A percentile compares a stretch with the other conserved stretches of the same genome.
Evolutionary conservation across 2,113 vertebrate genomes (phyloP).

Genomic region (Ptyas mucosa): DNA sequence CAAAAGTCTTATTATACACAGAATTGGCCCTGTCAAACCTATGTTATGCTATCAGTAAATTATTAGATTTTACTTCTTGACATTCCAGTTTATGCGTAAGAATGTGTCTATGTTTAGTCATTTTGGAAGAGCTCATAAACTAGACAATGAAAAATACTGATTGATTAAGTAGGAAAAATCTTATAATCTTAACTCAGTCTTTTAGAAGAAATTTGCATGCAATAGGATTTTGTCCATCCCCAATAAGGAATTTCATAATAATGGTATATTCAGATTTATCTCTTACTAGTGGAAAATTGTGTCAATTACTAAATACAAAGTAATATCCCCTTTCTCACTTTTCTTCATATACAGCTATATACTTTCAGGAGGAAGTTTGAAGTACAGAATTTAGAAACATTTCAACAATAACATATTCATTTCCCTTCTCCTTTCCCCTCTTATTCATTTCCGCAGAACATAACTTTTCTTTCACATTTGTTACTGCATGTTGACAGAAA

Average conservation of each 20-base stretch:
- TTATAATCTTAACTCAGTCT: neutral
- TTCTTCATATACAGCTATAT: too few relatives aligned
- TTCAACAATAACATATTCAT: neutral
- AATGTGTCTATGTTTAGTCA: neutral
- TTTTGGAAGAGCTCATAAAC: neutral
- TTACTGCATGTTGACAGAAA: conserved; percentile 12
- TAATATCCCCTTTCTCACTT: neutral
- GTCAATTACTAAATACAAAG: neutral
- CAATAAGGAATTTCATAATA: neutral
- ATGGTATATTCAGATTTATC: too few relatives aligned
- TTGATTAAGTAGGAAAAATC: neutral
- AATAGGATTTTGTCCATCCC: neutral
- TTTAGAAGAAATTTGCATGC: neutral
- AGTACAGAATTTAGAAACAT: neutral
- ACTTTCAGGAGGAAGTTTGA: neutral
- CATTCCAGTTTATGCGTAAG: neutral
- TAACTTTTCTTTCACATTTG: conserved; percentile 22
- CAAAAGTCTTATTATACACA: neutral
- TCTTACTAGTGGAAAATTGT: too few relatives aligned
- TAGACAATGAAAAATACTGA: neutral
- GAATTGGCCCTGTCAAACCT: neutral
- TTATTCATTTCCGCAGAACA: conserved; percentile 18
- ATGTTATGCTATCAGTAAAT: neutral
- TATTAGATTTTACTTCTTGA: neutral
- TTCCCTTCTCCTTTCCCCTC: conserved; percentile 1